Base-by-base conservation (phyloP, 1,140 invertebrate species). In the Euglossa dilemma region DNA sequence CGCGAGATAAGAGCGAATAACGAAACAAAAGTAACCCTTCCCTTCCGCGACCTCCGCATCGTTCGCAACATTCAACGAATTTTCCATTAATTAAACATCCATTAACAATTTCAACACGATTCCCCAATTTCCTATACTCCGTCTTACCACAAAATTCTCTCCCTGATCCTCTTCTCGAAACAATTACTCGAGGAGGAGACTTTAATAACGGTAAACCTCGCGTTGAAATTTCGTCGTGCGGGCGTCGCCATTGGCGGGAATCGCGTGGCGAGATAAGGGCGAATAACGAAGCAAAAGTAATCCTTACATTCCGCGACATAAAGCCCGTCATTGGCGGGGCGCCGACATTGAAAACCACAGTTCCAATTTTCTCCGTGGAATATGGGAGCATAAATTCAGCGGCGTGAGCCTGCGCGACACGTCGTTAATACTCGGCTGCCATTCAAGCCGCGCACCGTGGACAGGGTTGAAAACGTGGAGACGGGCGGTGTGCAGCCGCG, bases 291-390 rank as follows among this genome's bases (percentile, higher is more conserved):
- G 66, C 54, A 36, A 25, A 47, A 36, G 45, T 79, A 71, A 79
- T 80, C 59, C 59, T 72, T 59, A 20, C 69, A 69, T 80, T 72
- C 59, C 59, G 70, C 23, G 67, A 18, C 61, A 50, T 57, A 74
- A 66, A 81, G 50, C 47, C 52, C 47, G 79, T 74, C 23, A 64
- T 76, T 69, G 72, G 73, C 52, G 45, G 23, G 5, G 45, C n/a
- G 59, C n/a, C 50, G 79, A 74, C 76, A 79, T 72, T 72, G 82
- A 80, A 83, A 83, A 79, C 69, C 75, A 47, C 67, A 59, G 50
- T 79, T 83, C 67, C 82, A 83, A 83, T 83, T 83, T 83, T 83
- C 76, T 72, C 50, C 56, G 11, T 12, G 63, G 69, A 50, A 83
- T 72, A 63, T 56, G 59, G 66, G 66, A 64, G 47, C 67, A 72